Percentiles rank a stretch among this genome's conserved stretches.
Conservation (phyloP, 64 coral and sea anemone species). For the Trachythela sp. region DNA sequence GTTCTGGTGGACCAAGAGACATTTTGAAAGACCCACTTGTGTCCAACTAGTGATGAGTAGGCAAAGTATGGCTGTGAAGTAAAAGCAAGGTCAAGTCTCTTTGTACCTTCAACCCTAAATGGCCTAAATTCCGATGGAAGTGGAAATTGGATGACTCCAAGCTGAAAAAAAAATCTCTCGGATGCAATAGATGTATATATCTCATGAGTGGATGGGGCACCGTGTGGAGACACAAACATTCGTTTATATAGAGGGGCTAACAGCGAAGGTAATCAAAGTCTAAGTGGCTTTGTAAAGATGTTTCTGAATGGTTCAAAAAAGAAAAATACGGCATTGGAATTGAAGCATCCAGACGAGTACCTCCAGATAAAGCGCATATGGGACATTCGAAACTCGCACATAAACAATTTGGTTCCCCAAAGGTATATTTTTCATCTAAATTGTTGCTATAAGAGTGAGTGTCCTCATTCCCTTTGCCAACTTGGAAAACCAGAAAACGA, state of each 20-base stretch:
- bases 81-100: slow-evolving; percentile 30
- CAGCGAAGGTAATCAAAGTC: neutral
- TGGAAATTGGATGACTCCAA: slow-evolving; percentile 39
- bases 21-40: slow-evolving; percentile 37
- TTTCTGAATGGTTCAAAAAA: slow-evolving; percentile 2
- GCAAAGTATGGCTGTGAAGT: slow-evolving; percentile 44
- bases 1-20: slow-evolving; percentile 51
- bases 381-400: neutral
- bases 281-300: slow-evolving; percentile 11
- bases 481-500: slow-evolving; percentile 2
- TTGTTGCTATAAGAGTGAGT: slow-evolving; percentile 25
- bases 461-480: slow-evolving; percentile 3
- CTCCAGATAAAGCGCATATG: neutral
- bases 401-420: neutral
- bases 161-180: slow-evolving; percentile 29
- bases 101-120: slow-evolving; percentile 46
- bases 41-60: slow-evolving; percentile 27
- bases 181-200: slow-evolving; percentile 60
- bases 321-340: slow-evolving; percentile 6
- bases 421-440: neutral
- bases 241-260: slow-evolving; percentile 35
- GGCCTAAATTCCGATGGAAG: slow-evolving; percentile 25
- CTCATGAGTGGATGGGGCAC: slow-evolving; percentile 35
- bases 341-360: neutral
- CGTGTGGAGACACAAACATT: slow-evolving; percentile 46